Base-by-base conservation (phyloP, 2,797 vertebrate genomes). In the Lagocephalus sceleratus region DNA sequence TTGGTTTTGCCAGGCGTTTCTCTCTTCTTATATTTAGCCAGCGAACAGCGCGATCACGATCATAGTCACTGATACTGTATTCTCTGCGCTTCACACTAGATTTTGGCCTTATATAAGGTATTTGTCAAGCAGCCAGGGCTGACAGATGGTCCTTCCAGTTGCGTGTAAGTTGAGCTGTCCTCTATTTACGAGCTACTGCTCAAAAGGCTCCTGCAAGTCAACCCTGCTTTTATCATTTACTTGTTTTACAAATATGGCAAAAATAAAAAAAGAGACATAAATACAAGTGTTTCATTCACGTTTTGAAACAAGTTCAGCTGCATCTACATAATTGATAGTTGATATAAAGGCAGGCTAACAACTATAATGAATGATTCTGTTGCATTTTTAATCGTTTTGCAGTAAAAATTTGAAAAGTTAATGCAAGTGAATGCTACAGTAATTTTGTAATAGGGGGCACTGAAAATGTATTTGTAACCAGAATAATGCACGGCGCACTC, bases 121-220 rank as follows among this genome's bases (percentile, higher is more conserved):
- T 50, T 44, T 63, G 14, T 51, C n/a, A 43, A 45, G 47, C 43
- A 39, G 50, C 60, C 61, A 41, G 17, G 12, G 15, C 21, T 39
- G 10, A 0, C 35, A 41, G 26, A 39, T 17, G 38, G n/a, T 19
- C 38, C 14, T 9, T 25, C 15, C 17, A 39, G 42, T 6, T 11
- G 50, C 5, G 2, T 38, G n/a, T 44, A 29, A 20, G 16, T 35
- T 3, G 12, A 56, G 35, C 48, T 58, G 57, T 60, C 20, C 51
- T 53, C 44, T 51, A 59, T 61, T 64, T 43, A 56, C 47, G 12
- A n/a, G 16, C 47, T 50, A 25, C 23, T 39, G 40, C 50, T 47
- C 26, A 47, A 26, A 45, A 49, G 38, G 19, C 25, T 16, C 21
- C 20, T n/a, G 17, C n/a, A 42, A 38, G 50, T 52, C 22, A 57